A percentile compares a stretch with the other conserved stretches of the same genome.
These are phyloP conservation scores for Brachionus rubens DNA, from an alignment of 1,140 invertebrate species.

Conservation along the genomic window DNA sequence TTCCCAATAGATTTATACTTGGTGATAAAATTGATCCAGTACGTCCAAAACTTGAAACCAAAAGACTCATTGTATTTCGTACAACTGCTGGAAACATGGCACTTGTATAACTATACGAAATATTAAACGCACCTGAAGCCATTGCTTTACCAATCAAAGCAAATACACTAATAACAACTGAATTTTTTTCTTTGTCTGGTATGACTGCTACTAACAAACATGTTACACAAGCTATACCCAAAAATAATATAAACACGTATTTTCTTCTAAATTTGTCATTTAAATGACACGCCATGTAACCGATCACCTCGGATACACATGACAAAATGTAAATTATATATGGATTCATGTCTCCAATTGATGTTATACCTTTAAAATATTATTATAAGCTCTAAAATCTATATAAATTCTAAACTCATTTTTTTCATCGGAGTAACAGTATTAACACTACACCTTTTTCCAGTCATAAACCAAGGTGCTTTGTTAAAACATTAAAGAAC, in stretches of 20 bases:
- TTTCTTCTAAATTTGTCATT: conserved; percentile 31
- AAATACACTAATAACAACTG: background rate
- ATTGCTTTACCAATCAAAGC: conserved; percentile 34
- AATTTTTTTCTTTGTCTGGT: background rate
- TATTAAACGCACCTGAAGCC: conserved; percentile 6
- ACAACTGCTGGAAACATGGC: background rate
- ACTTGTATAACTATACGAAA: conserved; percentile 10
- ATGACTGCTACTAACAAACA: background rate
- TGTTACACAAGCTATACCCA: background rate
- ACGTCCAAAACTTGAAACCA: background rate
- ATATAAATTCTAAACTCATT: background rate
- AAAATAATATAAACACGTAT: conserved; percentile 12
- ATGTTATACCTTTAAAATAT: conserved; percentile 13
- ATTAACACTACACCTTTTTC: too few species aligned
- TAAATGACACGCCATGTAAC: conserved; percentile 6
- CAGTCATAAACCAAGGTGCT: too few species aligned
- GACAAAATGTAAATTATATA: conserved; percentile 12
- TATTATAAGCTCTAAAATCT: too few species aligned
- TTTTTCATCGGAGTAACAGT: background rate
- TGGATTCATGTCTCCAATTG: background rate
- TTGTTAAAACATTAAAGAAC: too few species aligned
- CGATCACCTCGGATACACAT: background rate
- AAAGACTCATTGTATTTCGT: background rate
- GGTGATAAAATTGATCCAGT: conserved; percentile 24
- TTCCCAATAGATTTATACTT: conserved; percentile 1